phyloP scores from a whole-genome alignment of 2,113 vertebrate species.

The Neolamprologus ventralis region DNA sequence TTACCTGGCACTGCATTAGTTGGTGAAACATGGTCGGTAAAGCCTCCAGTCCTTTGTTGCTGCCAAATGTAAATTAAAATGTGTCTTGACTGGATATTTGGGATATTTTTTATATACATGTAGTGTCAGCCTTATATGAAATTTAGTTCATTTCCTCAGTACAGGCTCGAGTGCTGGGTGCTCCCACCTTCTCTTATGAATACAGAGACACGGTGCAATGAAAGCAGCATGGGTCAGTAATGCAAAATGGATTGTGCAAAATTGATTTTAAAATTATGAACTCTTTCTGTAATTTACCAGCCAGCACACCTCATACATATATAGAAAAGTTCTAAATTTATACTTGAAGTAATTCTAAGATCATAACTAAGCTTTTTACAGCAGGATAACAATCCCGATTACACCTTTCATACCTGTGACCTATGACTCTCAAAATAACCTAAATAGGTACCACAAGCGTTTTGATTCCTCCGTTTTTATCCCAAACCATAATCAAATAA shows the following conservation, averaged over 20 bases:
- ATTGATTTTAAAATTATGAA: constrained; percentile 27
- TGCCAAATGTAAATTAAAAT: constrained; percentile 25
- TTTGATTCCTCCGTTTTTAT: fast-evolving
- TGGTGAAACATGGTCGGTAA: background rate
- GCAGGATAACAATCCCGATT: background rate
- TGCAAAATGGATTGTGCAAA: constrained; percentile 1
- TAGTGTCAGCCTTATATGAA: background rate
- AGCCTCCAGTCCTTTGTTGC: background rate
- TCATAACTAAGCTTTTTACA: background rate
- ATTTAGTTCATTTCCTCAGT: constrained; percentile 10
- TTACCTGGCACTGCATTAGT: background rate
- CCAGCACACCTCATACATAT: background rate
- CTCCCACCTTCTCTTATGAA: background rate
- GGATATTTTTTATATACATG: background rate
- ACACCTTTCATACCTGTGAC: background rate
- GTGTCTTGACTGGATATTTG: background rate
- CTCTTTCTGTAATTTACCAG: constrained; percentile 17
- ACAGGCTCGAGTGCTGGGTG: background rate
- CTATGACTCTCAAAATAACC: background rate
- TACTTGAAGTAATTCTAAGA: background rate
- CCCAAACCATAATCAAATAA: background rate
- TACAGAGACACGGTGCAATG: background rate
- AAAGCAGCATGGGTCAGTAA: background rate
- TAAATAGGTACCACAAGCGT: background rate
- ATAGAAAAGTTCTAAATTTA: background rate